Base-by-base conservation (phyloP, 2,113 vertebrate species). In the Pterophyllum scalare region DNA sequence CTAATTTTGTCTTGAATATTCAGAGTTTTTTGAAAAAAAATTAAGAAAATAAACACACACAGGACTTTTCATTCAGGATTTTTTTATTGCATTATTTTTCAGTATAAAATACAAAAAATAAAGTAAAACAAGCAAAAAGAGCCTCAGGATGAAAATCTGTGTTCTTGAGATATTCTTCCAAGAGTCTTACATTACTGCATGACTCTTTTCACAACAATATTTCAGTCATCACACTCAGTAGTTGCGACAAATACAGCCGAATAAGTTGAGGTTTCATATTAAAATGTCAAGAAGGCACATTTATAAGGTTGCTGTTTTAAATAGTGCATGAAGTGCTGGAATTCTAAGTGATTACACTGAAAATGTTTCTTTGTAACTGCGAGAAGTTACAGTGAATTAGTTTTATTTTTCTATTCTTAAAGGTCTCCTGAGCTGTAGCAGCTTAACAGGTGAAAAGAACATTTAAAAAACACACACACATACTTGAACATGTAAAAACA, bases 191-290 rank as follows among this genome's bases (percentile, higher is more conserved):
- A 13, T 79, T 80, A 83, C 52, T 77, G 59, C 31, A 74, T 24
- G 77, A 79, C 78, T 79, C 77, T 79, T 88, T 72, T 87, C 60
- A 81, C 58, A 59, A 40, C 10, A 26, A 57, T 54, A 87, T 90
- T 92, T 93, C 89, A 81, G 81, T 89, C 85, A 90, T 90, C 64
- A 88, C 88, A 91, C 83, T 90, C 40, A 10, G 1, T 26, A 9
- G 52, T 46, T 4, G 2, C 17, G 58, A 87, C 78, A 77, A 83
- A 88, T 74, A 58, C 57, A 83, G 6, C n/a, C 78, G 7, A 75
- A 57, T 70, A 80, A 86, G 24, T 82, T 86, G 86, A 60, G 14
- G 20, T 75, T 83, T 59, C 17, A 54, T 9, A 70, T 59, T 56
- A 52, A 65, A 65, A 54, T 28, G 19, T 88, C 11, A 74, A 24